Evolutionary conservation across 2,113 vertebrate species (phyloP), one percentile per base, ranked within the genome.

Genomic region (Zosterops pallidus): DNA sequence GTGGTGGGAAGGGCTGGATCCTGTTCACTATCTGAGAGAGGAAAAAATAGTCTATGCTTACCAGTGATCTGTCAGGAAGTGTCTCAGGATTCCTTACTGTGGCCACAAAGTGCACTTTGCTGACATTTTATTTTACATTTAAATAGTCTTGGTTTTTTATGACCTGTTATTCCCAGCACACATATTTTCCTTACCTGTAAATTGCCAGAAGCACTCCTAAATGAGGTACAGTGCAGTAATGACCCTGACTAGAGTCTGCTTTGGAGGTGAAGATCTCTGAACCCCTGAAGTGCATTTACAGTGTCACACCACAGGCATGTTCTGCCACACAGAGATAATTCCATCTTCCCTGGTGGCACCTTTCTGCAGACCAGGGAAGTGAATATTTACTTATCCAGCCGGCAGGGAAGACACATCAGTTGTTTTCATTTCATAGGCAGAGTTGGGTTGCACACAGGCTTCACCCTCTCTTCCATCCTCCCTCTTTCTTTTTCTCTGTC

Each of bases 381-480:
- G 35, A 7, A 2, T 21, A 17, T 69, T 83, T 57, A 6, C 64
- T 77, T 67, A 14, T 47, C 42, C 76, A 69, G 11, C 37, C 64
- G 53, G 1, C 1, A 1, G 14, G 39, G 56, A 47, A 50, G 63
- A 63, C 0, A 3, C 9, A 4, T 9, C 9, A 6, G 17, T 77
- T 59, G 49, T 78, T 93, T 11, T 56, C 14, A 4, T 75, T 72
- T 39, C 44, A 12, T 6, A 24, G 41, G 23, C 39, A 37, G 63
- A 31, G n/a, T 4, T 41, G 72, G 6, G n/a, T 81, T 90, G 52
- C 42, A 24, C 16, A 22, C 35, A 24, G 17, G 47, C n/a, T 81
- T 93, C 41, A 10, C 5, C 20, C n/a, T 65, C 12, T 65, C 12
- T 90, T 18, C 25, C 12, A 13, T 33, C 67, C 28, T 92, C 21